These are phyloP conservation scores for Aleiodes alternator DNA, from an alignment of 2,888 invertebrate species.

Conservation along the genomic window DNA sequence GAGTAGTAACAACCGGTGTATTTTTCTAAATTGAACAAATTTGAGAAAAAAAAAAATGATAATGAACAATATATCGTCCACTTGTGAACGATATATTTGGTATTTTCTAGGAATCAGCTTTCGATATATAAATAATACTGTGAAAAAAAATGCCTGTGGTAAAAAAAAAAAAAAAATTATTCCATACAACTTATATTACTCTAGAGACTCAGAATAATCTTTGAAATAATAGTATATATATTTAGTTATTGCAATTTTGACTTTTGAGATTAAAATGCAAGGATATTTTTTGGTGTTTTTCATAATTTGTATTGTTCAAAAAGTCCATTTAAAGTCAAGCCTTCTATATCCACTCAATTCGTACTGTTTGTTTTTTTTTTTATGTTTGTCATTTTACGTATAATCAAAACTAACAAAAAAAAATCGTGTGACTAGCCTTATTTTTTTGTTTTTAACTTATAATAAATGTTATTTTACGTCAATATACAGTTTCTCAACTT, in stretches of 20 bases:
- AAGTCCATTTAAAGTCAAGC: slow-evolving; percentile 60
- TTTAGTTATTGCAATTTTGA: slow-evolving; percentile 55
- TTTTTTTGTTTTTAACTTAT: not conserved
- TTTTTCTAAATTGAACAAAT: slow-evolving; percentile 63
- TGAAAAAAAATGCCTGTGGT: slow-evolving; percentile 38
- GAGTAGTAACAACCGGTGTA: slow-evolving; percentile 65
- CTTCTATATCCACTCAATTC: slow-evolving; percentile 53
- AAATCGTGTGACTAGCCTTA: too few species aligned
- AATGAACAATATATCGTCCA: slow-evolving; percentile 33
- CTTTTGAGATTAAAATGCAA: slow-evolving; percentile 55
- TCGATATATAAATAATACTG: slow-evolving; percentile 25
- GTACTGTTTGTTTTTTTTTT: not conserved
- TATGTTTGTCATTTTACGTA: slow-evolving; percentile 27
- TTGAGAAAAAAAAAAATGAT: slow-evolving; percentile 43
- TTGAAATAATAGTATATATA: slow-evolving; percentile 7
- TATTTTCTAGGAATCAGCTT: slow-evolving; percentile 43
- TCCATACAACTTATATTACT: slow-evolving; percentile 36
- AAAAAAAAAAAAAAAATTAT: slow-evolving; percentile 29
- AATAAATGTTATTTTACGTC: not conserved
- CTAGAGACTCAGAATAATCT: slow-evolving; percentile 30
- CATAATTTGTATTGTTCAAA: slow-evolving; percentile 35
- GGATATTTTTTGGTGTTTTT: slow-evolving; percentile 46
- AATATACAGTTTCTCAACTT: not conserved
- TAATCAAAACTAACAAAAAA: not conserved
- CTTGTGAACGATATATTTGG: slow-evolving; percentile 39